These are phyloP conservation scores for Julus scandinavius DNA, from an alignment of 2,888 invertebrate genomes.

Conservation along the genomic window DNA sequence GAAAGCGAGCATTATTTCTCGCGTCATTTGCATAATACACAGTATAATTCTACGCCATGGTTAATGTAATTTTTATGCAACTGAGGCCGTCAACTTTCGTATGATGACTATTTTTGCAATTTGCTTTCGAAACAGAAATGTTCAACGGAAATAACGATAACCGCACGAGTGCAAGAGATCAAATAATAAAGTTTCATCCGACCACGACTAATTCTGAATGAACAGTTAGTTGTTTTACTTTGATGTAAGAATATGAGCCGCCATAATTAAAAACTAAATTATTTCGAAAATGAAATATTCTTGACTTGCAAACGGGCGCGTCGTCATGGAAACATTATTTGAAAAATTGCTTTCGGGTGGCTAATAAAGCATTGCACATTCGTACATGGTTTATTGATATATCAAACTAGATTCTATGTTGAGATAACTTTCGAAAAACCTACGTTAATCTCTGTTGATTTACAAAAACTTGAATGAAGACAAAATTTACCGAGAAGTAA, in stretches of 20 bases:
- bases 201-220: background rate
- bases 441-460: too few species aligned
- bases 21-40: background rate
- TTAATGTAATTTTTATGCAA: slow-evolving; percentile 29
- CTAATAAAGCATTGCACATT: too few species aligned
- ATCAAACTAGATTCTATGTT: too few species aligned
- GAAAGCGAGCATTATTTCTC: background rate
- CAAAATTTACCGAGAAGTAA: too few species aligned
- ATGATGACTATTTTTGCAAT: slow-evolving; percentile 23
- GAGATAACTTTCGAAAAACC: too few species aligned
- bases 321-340: background rate
- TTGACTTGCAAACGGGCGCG: background rate
- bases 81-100: background rate
- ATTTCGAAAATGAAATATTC: background rate
- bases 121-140: background rate
- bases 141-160: background rate
- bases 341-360: too few species aligned
- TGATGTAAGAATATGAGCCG: background rate
- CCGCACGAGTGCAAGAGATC: background rate
- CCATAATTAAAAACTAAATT: background rate
- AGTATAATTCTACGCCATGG: background rate
- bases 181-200: slow-evolving; percentile 29
- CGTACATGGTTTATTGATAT: too few species aligned
- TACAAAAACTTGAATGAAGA: too few species aligned
- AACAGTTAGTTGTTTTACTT: background rate